A percentile compares a stretch with the other conserved stretches of the same genome.
phyloP scores from a whole-genome alignment of 1,140 invertebrate species.

The Atta colombica region DNA sequence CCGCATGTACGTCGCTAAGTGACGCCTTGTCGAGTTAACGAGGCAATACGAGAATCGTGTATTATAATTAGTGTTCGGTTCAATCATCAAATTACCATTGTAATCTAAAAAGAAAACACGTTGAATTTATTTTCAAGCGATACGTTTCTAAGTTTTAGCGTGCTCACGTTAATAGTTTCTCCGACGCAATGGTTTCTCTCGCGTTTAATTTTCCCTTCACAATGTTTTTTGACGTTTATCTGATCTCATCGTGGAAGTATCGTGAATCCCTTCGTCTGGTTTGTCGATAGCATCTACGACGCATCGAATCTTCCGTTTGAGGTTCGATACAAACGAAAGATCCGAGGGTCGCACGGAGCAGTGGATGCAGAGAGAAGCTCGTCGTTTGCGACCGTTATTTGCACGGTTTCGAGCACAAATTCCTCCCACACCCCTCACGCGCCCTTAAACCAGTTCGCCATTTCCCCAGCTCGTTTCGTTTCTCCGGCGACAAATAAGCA shows the following conservation, averaged over 20 bases:
- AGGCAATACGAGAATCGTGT: not conserved
- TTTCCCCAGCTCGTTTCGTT: constrained; percentile 75
- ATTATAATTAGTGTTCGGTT: not conserved
- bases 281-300: constrained; percentile 70
- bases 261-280: constrained; percentile 42
- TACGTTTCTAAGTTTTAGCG: not conserved
- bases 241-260: constrained; percentile 33
- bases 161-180: not conserved
- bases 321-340: constrained; percentile 48
- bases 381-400: constrained; percentile 73
- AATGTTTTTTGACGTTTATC: constrained; percentile 21
- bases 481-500: constrained; percentile 77
- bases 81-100: constrained; percentile 1
- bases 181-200: not conserved
- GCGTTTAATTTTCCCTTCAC: constrained; percentile 24
- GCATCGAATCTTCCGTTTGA: constrained; percentile 66
- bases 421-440: constrained; percentile 15
- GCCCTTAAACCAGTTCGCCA: constrained; percentile 59
- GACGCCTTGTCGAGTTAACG: constrained; percentile 26
- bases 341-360: constrained; percentile 44
- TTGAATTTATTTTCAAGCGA: not conserved
- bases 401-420: constrained; percentile 72
- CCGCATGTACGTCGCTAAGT: constrained; percentile 16
- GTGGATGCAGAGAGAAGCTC: constrained; percentile 43
- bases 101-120: not conserved